Evolutionary conservation across 2,797 vertebrate species (phyloP).

Genomic region (Xenops minutus): DNA sequence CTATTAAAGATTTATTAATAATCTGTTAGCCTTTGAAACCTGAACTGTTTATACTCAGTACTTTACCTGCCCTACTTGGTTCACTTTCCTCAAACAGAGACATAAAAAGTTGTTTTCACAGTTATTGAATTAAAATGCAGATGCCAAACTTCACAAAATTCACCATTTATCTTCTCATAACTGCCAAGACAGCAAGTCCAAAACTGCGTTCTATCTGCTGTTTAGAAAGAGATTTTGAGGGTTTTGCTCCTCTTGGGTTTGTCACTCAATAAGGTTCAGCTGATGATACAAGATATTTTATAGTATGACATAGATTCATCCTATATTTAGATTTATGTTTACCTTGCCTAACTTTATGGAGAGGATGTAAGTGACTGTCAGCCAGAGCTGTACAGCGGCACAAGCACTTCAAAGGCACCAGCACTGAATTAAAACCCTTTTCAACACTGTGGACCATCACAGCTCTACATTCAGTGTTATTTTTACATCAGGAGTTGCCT

Average conservation of each 20-base stretch:
- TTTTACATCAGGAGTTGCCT: not conserved
- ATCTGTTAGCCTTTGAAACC: not conserved
- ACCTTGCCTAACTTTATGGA: not conserved
- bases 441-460: not conserved
- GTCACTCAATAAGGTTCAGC: not conserved
- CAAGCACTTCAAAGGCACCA: not conserved
- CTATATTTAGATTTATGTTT: not conserved
- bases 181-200: not conserved
- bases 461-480: not conserved
- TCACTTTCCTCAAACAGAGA: not conserved
- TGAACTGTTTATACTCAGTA: not conserved
- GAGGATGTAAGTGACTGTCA: not conserved
- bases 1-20: not conserved
- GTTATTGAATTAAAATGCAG: not conserved
- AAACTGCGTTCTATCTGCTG: not conserved
- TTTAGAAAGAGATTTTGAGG: not conserved
- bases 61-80: rapidly evolving
- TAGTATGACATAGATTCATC: not conserved
- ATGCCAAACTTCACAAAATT: not conserved
- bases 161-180: not conserved
- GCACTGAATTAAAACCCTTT: not conserved
- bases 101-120: not conserved
- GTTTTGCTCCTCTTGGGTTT: not conserved
- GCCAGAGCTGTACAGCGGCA: not conserved
- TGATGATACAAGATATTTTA: not conserved